Conservation (phyloP, 2,888 invertebrate species). For the Xestia ashworthii region DNA sequence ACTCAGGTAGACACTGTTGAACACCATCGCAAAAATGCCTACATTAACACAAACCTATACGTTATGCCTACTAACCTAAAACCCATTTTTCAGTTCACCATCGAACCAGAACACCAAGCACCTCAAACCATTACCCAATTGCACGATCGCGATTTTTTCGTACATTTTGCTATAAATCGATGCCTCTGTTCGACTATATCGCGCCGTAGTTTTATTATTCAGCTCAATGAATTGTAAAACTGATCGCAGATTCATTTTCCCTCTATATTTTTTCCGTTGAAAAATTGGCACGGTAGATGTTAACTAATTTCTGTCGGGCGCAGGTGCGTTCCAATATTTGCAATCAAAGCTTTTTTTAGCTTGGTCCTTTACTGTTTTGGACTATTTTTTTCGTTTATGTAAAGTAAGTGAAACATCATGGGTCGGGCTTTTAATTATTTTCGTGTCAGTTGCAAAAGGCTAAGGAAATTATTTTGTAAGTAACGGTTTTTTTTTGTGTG, state of each 20-base stretch:
- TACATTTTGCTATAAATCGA: conserved; percentile 49
- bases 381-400: conserved; percentile 8
- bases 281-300: conserved; percentile 40
- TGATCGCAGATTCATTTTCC: conserved; percentile 67
- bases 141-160: conserved; percentile 42
- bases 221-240: conserved; percentile 75
- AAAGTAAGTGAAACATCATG: background rate
- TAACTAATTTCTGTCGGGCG: conserved; percentile 47
- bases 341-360: conserved; percentile 43
- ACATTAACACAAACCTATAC: background rate
- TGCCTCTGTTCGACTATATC: conserved; percentile 54
- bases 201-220: conserved; percentile 73
- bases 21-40: background rate
- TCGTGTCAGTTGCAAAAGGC: conserved; percentile 2
- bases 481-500: background rate
- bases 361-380: background rate
- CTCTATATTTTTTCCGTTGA: conserved; percentile 38
- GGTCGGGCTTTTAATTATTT: background rate
- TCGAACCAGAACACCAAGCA: conserved; percentile 47
- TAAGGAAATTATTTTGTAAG: background rate
- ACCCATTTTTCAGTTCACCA: conserved; percentile 40
- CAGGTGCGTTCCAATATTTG: conserved; percentile 65
- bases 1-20: background rate
- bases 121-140: conserved; percentile 51
- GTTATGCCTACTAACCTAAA: background rate